Evolutionary conservation across 1,140 invertebrate species (phyloP), one percentile per base, ranked within the genome.

Genomic region (Leptonema lineaticorne): DNA sequence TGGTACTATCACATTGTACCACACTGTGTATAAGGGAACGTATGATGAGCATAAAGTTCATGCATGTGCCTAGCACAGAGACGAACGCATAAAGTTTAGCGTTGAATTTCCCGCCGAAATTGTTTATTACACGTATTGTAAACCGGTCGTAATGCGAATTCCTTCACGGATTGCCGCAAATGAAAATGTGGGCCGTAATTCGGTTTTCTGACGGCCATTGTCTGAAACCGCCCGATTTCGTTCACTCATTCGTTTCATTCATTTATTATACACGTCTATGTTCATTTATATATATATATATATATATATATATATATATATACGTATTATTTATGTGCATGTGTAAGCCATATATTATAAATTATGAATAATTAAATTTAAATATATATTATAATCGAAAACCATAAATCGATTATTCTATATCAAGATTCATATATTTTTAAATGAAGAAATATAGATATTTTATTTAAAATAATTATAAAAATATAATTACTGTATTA

Each of bases 81-180:
- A 9, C 37, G 37, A 16, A 14, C 16, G 37, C 11, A 41, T 41
- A 41, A 41, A n/a, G n/a, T n/a, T n/a, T 41, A 9, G 37, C 37
- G 37, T n/a, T n/a, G n/a, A n/a, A n/a, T n/a, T n/a, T n/a, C 37
- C 37, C 37, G 37, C 37, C 37, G 9, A 41, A 41, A 41, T 41
- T 41, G 37, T 41, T 41, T 41, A 41, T 41, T 41, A 41, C 16
- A 16, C 37, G 37, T 41, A 41, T 41, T 41, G 37, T 53, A 66
- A 33, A 53, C 37, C 8, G 22, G 27, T 11, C 20, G 20, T 66
- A 33, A 48, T 16, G 50, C 26, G 1, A 48, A 53, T 50, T 50
- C 63, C 46, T 45, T 22, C 26, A 18, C 48, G 8, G n/a, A 20
- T 29, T 41, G 37, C 9, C 37, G 37, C 16, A 16, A 41, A 41